A percentile compares a stretch with the other conserved stretches of the same genome.
These are phyloP conservation scores for Tholera decimalis DNA, from an alignment of 2,888 invertebrate genomes.

Conservation along the genomic window DNA sequence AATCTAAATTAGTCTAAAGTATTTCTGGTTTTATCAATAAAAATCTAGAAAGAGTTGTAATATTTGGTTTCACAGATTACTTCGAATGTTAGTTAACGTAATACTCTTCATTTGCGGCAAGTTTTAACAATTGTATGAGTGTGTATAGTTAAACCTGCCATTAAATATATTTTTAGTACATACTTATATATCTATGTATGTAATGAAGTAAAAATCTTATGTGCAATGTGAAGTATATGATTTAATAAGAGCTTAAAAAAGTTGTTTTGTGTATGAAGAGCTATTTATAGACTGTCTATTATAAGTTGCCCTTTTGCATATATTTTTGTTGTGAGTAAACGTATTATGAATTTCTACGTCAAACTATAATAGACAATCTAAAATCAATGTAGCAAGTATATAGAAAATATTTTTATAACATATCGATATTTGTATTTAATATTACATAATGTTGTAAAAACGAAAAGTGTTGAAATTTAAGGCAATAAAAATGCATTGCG, in stretches of 20 bases:
- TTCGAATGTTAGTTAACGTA: slow-evolving; percentile 28
- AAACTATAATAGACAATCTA: slow-evolving; percentile 15
- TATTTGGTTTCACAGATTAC: slow-evolving; percentile 19
- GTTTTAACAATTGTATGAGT: slow-evolving; percentile 30
- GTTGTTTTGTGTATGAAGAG: neutral
- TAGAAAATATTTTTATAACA: slow-evolving; percentile 21
- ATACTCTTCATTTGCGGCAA: slow-evolving; percentile 33
- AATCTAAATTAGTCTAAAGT: slow-evolving; percentile 34
- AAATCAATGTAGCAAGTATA: slow-evolving; percentile 5
- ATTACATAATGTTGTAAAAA: slow-evolving; percentile 19
- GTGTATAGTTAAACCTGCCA: slow-evolving; percentile 46
- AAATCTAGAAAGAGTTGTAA: slow-evolving; percentile 12
- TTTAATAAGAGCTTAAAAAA: neutral
- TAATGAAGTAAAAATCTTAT: slow-evolving; percentile 21
- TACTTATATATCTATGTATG: slow-evolving; percentile 17
- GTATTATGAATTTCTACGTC: neutral
- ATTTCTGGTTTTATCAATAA: slow-evolving; percentile 37
- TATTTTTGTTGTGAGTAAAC: neutral
- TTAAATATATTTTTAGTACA: slow-evolving; percentile 30
- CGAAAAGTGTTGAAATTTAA: neutral
- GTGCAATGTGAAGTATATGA: slow-evolving; percentile 4
- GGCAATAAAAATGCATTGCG: neutral
- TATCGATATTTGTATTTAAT: neutral
- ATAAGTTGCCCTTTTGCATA: neutral
- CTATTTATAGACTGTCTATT: slow-evolving; percentile 1